A percentile compares a stretch with the other conserved stretches of the same genome.
Evolutionary conservation across 1,140 invertebrate species (phyloP).

Genomic region (Dinothrombium tinctorium): DNA sequence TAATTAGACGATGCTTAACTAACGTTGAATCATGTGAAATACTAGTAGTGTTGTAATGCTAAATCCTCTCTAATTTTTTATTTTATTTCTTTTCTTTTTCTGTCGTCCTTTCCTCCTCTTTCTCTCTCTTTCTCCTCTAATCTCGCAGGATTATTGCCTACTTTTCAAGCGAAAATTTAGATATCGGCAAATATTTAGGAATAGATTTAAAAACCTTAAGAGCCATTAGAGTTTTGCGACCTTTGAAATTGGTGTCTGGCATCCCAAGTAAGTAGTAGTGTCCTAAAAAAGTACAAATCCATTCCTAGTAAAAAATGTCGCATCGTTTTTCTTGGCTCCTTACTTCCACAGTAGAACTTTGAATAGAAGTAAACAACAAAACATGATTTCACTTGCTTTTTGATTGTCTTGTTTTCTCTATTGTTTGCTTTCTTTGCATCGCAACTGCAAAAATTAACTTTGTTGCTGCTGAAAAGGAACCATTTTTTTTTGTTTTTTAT

Average conservation of each 20-base stretch:
- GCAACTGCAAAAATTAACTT: too few relatives aligned
- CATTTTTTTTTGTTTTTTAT: too few relatives aligned
- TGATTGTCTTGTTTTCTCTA: too few relatives aligned
- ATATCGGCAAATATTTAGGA: conserved; percentile 10
- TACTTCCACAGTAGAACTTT: too few relatives aligned
- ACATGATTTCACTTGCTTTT: too few relatives aligned
- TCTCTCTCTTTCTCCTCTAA: background rate
- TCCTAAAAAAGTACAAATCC: background rate
- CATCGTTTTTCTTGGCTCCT: background rate
- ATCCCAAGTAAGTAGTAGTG: conserved; percentile 30
- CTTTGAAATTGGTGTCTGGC: conserved; percentile 36
- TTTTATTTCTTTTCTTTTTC: background rate
- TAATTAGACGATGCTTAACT: too few relatives aligned
- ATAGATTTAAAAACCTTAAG: conserved; percentile 28
- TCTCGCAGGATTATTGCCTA: conserved; percentile 16
- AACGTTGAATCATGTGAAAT: too few relatives aligned
- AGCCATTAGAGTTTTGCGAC: conserved; percentile 31
- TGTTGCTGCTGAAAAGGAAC: too few relatives aligned
- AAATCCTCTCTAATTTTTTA: background rate
- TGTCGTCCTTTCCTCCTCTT: too few relatives aligned
- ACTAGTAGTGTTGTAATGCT: too few relatives aligned
- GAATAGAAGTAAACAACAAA: too few relatives aligned
- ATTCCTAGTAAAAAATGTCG: background rate
- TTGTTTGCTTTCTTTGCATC: too few relatives aligned
- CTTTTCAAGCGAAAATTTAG: conserved; percentile 12